Conservation (phyloP, 2,113 vertebrate species). For the Lepidothrix coronata region DNA sequence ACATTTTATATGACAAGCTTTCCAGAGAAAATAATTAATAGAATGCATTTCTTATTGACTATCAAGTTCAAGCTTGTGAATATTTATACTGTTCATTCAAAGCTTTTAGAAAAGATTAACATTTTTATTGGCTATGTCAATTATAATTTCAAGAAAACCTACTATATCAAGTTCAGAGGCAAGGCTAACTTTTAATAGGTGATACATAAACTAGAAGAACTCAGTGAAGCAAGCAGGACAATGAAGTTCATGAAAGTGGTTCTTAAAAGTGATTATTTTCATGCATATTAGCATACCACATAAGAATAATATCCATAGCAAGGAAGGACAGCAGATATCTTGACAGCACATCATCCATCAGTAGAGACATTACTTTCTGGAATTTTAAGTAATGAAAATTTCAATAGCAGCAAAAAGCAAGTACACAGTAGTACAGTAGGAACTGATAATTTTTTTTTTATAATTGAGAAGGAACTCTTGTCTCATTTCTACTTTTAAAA, state of each 20-base stretch:
- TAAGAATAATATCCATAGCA: not conserved
- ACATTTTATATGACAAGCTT: not conserved
- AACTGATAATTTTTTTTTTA: not conserved
- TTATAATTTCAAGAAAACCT: not conserved
- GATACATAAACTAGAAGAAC: not conserved
- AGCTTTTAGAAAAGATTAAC: not conserved
- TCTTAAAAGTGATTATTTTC: not conserved
- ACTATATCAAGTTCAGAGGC: not conserved
- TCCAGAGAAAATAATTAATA: not conserved
- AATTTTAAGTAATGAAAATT: not conserved
- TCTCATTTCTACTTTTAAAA: not conserved
- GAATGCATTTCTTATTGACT: not conserved
- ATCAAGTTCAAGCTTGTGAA: not conserved
- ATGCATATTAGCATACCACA: not conserved
- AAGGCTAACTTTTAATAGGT: not conserved
- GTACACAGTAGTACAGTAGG: not conserved
- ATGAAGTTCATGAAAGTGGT: not conserved
- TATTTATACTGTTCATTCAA: not conserved
- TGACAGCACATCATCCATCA: not conserved
- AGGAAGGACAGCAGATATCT: not conserved
- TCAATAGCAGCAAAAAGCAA: not conserved
- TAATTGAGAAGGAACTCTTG: not conserved
- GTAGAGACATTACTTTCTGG: not conserved
- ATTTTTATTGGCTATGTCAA: not conserved
- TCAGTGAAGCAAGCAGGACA: not conserved